phyloP scores from a whole-genome alignment of 2,113 vertebrate genomes.

The Callospermophilus lateralis region DNA sequence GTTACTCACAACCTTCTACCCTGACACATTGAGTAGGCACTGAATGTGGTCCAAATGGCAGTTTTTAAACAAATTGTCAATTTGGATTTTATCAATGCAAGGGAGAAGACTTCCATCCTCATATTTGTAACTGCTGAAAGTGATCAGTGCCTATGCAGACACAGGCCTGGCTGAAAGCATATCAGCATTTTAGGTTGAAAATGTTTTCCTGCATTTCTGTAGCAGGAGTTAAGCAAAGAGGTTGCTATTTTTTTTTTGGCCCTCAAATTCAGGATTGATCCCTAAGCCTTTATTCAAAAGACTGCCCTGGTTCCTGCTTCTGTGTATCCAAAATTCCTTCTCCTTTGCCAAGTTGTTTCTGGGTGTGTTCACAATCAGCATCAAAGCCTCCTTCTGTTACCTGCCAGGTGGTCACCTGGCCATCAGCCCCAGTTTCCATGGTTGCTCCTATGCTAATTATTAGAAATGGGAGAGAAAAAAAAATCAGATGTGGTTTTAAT shows the following conservation, averaged over 20 bases:
- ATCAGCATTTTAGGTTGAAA: slow-evolving; percentile 17
- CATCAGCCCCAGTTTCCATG: not conserved
- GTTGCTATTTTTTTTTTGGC: not conserved
- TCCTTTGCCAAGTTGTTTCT: not conserved
- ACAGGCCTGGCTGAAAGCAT: not conserved
- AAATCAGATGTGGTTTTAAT: not conserved
- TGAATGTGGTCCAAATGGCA: slow-evolving; percentile 41
- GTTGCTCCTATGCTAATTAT: not conserved
- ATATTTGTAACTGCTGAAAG: not conserved
- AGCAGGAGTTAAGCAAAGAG: not conserved
- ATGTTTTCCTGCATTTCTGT: slow-evolving; percentile 20
- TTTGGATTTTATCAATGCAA: slow-evolving; percentile 39
- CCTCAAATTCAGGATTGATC: not conserved
- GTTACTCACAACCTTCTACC: not conserved
- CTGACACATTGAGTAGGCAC: not conserved
- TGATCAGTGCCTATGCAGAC: not conserved
- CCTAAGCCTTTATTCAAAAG: not conserved
- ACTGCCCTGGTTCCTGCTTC: not conserved
- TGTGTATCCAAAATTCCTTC: not conserved
- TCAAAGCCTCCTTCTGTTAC: not conserved
- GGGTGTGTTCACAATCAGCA: not conserved
- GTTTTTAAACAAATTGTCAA: slow-evolving; percentile 55
- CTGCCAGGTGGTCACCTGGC: not conserved
- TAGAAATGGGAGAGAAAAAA: not conserved
- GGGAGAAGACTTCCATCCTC: not conserved